These are phyloP conservation scores for Campylomormyrus tamandua DNA, from an alignment of 2,113 vertebrate species.

Conservation along the genomic window DNA sequence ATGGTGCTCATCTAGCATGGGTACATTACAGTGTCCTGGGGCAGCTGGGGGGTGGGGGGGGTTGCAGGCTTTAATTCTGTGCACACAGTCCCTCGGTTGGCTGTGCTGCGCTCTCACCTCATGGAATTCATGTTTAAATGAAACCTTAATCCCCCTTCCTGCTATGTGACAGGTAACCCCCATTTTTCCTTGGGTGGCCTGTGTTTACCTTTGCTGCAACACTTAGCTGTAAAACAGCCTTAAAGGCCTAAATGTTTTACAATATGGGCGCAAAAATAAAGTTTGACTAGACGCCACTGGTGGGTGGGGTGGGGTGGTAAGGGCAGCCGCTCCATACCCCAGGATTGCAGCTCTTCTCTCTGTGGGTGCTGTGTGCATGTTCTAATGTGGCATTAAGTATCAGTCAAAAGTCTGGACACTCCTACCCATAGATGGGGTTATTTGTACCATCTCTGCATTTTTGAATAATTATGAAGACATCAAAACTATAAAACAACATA, in stretches of 20 bases:
- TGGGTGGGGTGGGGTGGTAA: not conserved
- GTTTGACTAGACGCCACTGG: not conserved
- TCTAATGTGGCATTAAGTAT: not conserved
- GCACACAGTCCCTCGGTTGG: not conserved
- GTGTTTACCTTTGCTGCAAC: not conserved
- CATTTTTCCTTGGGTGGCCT: not conserved
- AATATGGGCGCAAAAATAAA: not conserved
- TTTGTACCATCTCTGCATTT: not conserved
- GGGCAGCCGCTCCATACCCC: not conserved
- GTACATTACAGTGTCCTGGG: conserved; percentile 20
- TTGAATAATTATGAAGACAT: not conserved
- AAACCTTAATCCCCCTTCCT: conserved; percentile 18
- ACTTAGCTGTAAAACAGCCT: not conserved
- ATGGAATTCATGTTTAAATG: conserved; percentile 6
- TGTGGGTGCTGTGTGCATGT: not conserved
- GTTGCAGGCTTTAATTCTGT: conserved; percentile 6
- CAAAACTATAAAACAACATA: not conserved
- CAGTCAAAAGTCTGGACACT: not conserved
- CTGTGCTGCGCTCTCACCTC: not conserved
- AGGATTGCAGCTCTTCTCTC: not conserved
- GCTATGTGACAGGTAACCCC: not conserved
- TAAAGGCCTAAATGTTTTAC: not conserved
- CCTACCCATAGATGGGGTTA: not conserved
- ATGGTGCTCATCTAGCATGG: conserved; percentile 4
- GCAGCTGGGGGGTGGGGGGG: not conserved